Evolutionary conservation across 2,888 invertebrate genomes (phyloP), one percentile per base, ranked within the genome.

Genomic region (Melanophora roralis): DNA sequence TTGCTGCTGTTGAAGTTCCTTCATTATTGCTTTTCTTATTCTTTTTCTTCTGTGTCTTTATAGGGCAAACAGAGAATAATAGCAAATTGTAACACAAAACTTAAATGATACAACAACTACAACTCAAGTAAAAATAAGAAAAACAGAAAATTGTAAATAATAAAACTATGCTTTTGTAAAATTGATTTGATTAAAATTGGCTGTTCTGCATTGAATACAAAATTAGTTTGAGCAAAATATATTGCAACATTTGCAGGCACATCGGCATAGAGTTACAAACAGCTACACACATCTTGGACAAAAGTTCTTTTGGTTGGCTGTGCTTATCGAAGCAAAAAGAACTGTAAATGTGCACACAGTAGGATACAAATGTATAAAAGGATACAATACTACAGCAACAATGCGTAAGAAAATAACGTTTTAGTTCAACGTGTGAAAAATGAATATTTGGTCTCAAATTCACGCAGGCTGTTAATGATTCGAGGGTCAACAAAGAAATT

Each of bases 101-200:
- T 62, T 59, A 78, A 80, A 73, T 79, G 49, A 49, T 72, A 57
- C 49, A 62, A 57, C 47, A 69, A 67, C 45, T 40, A 23, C 27
- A 27, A 6, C 38, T 23, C 21, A 32, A 59, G 32, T 64, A 32
- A 14, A 12, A 36, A n/a, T 55, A 75, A 51, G 60, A 19, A 65
- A 64, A 69, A 64, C 65, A n/a, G 65, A 55, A 82, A 82, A 82
- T 81, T 81, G 82, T 82, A 71, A 77, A 82, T 82, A 82, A 82
- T 84, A 84, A 84, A 83, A 83, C 82, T 83, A 83, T 84, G 83
- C 82, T 80, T 80, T 80, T 76, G 82, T 82, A 81, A 84, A 84
- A 84, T 84, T 84, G 83, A 84, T 84, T 84, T 84, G 83, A 84
- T 84, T 84, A 83, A 82, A 83, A 84, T 83, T 81, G 71, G 78